A percentile compares a stretch with the other conserved stretches of the same genome.
phyloP scores from a whole-genome alignment of 2,113 vertebrate species.

The Myrmecobius fasciatus region DNA sequence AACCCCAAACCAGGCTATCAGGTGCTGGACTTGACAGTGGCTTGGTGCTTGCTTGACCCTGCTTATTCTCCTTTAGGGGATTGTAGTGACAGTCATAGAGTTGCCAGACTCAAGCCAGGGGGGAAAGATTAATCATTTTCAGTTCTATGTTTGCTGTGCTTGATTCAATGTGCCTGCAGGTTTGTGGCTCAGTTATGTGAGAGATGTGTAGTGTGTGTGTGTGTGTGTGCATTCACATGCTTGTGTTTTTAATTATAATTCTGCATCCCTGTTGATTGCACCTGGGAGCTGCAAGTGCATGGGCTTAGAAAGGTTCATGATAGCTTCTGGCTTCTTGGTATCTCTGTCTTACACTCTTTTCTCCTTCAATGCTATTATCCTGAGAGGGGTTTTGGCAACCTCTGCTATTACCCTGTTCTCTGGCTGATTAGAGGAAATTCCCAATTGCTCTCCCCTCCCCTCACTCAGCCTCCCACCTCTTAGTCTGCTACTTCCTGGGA shows the following conservation, averaged over 20 bases:
- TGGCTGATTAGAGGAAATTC: background rate
- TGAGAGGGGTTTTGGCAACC: background rate
- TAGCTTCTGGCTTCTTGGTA: conserved; percentile 4
- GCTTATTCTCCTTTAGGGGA: background rate
- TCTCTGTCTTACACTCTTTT: background rate
- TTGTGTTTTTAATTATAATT: background rate
- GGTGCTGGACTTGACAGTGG: background rate
- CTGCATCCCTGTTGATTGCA: background rate
- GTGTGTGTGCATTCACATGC: background rate
- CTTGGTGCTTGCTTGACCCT: background rate
- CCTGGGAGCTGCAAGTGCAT: background rate
- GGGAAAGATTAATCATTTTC: background rate
- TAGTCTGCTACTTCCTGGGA: background rate
- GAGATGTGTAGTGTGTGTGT: background rate
- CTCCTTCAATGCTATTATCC: background rate
- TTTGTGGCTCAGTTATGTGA: background rate
- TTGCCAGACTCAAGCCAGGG: background rate
- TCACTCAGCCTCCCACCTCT: background rate
- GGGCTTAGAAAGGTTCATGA: background rate
- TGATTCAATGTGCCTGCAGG: background rate
- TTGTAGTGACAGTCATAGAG: background rate
- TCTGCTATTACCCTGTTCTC: background rate
- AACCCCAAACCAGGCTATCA: background rate
- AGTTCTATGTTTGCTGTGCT: background rate
- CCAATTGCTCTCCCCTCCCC: background rate